Evolutionary conservation across 2,113 vertebrate genomes (phyloP).

Genomic region (Perognathus longimembris): DNA sequence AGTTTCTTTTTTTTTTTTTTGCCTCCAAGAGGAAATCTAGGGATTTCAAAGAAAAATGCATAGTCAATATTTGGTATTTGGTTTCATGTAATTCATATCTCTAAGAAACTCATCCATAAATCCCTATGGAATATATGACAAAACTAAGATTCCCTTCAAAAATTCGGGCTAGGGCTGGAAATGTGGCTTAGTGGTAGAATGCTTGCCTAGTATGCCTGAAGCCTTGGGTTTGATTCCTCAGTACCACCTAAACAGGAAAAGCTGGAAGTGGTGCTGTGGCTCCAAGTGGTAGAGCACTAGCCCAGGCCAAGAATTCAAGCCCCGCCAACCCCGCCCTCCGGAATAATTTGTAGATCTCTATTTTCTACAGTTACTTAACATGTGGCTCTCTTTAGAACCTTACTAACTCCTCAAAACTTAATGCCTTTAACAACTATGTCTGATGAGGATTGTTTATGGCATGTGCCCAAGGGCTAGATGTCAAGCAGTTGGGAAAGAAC

Average conservation of each 20-base stretch:
- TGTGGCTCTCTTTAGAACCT: background rate
- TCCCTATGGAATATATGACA: background rate
- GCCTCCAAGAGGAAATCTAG: background rate
- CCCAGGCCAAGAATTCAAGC: no score
- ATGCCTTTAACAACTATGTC: background rate
- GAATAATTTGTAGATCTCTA: background rate
- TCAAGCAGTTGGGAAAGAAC: background rate
- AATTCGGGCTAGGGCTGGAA: no score
- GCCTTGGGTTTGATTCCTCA: no score
- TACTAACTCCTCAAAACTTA: background rate
- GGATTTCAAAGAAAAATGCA: background rate
- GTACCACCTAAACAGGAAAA: no score
- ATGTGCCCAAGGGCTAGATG: background rate
- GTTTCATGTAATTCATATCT: background rate
- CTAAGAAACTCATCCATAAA: background rate
- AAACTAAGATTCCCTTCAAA: background rate
- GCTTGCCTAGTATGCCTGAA: no score
- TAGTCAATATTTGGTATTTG: background rate
- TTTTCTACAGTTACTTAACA: slow-evolving; percentile 3
- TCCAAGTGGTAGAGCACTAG: no score
- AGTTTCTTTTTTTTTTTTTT: no score
- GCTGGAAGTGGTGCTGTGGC: no score
- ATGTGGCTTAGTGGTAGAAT: no score
- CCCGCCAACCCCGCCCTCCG: no score
- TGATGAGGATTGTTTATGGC: background rate